Percentiles rank a stretch among this genome's conserved stretches.
phyloP scores from a whole-genome alignment of 2,888 invertebrate species.

The Nomada goodeniana region DNA sequence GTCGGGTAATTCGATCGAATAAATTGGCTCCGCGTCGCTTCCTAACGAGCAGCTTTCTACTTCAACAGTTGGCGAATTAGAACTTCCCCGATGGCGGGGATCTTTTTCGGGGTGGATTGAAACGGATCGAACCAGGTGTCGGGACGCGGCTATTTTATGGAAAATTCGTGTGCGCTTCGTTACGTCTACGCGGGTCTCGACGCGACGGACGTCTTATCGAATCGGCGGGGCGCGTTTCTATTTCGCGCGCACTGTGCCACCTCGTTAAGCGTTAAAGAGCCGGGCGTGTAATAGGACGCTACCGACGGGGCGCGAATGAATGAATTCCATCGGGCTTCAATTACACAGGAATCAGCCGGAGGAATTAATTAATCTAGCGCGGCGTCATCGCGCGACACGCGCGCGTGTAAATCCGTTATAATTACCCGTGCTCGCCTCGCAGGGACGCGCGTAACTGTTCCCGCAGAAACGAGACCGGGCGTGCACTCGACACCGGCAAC shows the following conservation, averaged over 20 bases:
- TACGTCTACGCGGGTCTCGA: too few species aligned
- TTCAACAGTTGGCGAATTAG: conserved; percentile 28
- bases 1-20: conserved; percentile 51
- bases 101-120: conserved; percentile 12
- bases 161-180: neutral
- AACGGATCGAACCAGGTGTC: conserved; percentile 20
- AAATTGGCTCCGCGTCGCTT: conserved; percentile 49
- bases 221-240: neutral
- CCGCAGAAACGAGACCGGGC: conserved; percentile 16
- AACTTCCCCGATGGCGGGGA: conserved; percentile 12
- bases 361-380: conserved; percentile 62
- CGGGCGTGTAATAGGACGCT: neutral
- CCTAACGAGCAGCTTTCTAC: conserved; percentile 52
- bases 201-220: neutral
- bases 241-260: neutral
- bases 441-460: conserved; percentile 41
- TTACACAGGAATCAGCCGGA: conserved; percentile 49
- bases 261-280: conserved; percentile 21
- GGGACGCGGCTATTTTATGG: conserved; percentile 27
- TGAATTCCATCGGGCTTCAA: conserved; percentile 34
- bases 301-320: conserved; percentile 6
- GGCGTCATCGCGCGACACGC: conserved; percentile 22
- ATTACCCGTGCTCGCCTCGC: conserved; percentile 49
- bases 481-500: conserved; percentile 38
- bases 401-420: conserved; percentile 58